Base-by-base conservation (phyloP, 2,113 vertebrate species). In the Hiodon alosoides region DNA sequence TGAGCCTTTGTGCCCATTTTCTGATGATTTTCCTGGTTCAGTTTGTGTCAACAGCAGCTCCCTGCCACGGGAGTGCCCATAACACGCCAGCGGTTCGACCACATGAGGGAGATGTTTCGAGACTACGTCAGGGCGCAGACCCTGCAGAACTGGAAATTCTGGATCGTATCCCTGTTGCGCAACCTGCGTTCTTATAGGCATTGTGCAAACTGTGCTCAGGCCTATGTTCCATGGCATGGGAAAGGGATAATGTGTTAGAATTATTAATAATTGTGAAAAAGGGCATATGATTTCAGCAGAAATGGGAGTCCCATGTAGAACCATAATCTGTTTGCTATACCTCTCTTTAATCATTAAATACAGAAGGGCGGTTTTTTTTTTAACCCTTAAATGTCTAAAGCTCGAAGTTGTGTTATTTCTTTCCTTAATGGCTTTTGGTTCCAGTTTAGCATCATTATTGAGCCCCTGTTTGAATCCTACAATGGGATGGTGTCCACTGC, bases 111-210 rank as follows among this genome's bases (percentile, higher is more conserved):
- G 79, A 94, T 94, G 93, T 98, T 99, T 5, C 86, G 95, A 0
- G 92, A 95, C 74, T 98, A 99, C 0, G 94, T 98, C 71, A 89
- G 88, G 50, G 85, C 87, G 0, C 95, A 95, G 78, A 98, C 96
- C 0, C 86, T 96, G 83, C 94, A 94, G 75, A 97, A 98, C 88
- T 99, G 97, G 97, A 98, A 98, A 86, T 99, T 99, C 90, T 99
- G 97, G 97, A 94, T 99, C 0, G 96, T 99, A 99, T 99, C 97
- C 92, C 94, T 86, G 0, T 31, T 31, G 1, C 31, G 31, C 31
- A 31, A 31, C 31, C 31, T 31, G 31, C 31, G 31, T 31, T 31
- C 31, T 31, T 31, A 31, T 31, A 31, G 31, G 31, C 31, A 31
- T 31, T 31, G 31, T 31, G 31, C 31, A 31, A 31, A 31, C 31